Evolutionary conservation across 2,797 vertebrate genomes (phyloP), one percentile per base, ranked within the genome.

Genomic region (Labroides dimidiatus): DNA sequence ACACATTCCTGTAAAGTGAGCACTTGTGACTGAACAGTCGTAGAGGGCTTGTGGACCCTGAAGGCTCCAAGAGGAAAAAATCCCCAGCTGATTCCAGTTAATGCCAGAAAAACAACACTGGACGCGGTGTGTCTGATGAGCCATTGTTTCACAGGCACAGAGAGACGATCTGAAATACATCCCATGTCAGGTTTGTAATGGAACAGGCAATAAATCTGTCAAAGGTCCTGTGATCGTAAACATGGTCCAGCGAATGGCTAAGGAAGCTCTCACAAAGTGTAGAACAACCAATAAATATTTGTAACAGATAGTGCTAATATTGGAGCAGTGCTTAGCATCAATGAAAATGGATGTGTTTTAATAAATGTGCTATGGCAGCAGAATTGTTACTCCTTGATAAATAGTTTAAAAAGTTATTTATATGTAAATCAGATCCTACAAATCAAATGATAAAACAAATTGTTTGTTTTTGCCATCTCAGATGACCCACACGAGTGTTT

Each of bases 1-100:
- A 45, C 62, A 39, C 75, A 75, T 53, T 76, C 64, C 41, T 69
- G 23, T 54, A 49, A n/a, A 52, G 41, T 50, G 55, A 75, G 49
- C 61, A 59, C 64, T 77, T 74, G 58, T 62, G 72, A 61, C 45
- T 36, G 64, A 78, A 47, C 44, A 30, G 49, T 60, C 57, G 3
- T 71, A 64, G 67, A 69, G 66, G 70, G 50, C 77, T 59, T 63
- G 58, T 45, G 65, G 68, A 80, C 64, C 62, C 59, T 72, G 51
- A 54, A 64, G 79, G 69, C 58, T 72, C 65, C 51, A 49, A 51
- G 64, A 72, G 72, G 70, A 80, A 80, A n/a, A 48, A 86, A 81
- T 87, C 81, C 82, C 79, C 80, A 82, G 82, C 88, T 89, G 84
- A 91, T 87, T 90, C 82, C 70, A 65, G 58, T 91, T 88, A 88